Conservation (phyloP, 1,140 invertebrate species). For the Heliconius hermathena region DNA sequence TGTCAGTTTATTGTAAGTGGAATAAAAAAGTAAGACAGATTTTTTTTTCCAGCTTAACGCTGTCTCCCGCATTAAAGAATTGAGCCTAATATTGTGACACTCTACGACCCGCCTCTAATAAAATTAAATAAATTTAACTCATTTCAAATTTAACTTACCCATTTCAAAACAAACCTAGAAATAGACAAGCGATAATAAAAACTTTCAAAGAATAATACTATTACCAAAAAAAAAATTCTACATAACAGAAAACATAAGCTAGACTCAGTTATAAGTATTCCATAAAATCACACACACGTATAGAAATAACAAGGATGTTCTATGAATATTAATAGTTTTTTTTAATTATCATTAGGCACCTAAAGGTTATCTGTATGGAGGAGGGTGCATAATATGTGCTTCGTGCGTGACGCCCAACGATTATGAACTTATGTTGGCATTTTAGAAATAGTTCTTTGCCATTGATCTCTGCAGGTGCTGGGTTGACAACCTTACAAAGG, state of each 20-base stretch:
- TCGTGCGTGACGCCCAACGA: conserved; percentile 38
- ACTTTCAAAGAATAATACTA: neutral
- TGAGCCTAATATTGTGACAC: too few species aligned
- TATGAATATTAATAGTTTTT: conserved; percentile 2
- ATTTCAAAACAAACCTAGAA: neutral
- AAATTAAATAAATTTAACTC: neutral
- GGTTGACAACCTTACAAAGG: conserved; percentile 29
- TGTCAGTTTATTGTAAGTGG: too few species aligned
- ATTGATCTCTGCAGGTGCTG: conserved; percentile 34
- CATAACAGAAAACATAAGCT: neutral
- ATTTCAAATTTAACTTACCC: neutral
- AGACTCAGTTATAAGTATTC: neutral
- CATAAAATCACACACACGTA: neutral
- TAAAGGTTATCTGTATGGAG: conserved; percentile 34
- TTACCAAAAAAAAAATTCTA: neutral
- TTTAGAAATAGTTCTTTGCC: conserved; percentile 37
- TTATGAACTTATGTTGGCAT: conserved; percentile 36
- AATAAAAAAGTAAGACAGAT: too few species aligned
- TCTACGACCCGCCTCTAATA: too few species aligned
- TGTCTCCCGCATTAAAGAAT: too few species aligned
- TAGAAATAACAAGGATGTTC: conserved; percentile 8
- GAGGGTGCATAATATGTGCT: conserved; percentile 46
- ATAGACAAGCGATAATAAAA: neutral
- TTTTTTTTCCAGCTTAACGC: too few species aligned
- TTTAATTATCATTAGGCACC: conserved; percentile 32